These are phyloP conservation scores for Saccostrea echinata DNA, from an alignment of 1,140 invertebrate species.

Conservation along the genomic window DNA sequence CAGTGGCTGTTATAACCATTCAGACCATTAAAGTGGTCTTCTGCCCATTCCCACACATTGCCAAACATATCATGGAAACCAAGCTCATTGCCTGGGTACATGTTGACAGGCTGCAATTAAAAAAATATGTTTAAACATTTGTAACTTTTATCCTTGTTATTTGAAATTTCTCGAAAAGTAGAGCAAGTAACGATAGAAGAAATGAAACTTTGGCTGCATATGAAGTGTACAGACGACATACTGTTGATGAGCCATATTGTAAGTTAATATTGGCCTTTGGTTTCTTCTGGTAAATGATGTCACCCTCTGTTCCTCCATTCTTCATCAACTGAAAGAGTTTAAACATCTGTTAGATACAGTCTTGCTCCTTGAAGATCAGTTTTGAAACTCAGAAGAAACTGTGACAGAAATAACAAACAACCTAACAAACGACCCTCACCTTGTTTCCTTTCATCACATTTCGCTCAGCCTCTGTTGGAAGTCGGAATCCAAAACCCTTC, in stretches of 20 bases:
- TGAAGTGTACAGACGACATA: conserved; percentile 49
- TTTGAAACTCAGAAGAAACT: not conserved
- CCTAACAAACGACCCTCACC: conserved; percentile 53
- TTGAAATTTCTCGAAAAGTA: too few species aligned
- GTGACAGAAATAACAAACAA: not conserved
- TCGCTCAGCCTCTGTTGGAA: conserved; percentile 77
- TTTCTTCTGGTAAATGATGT: conserved; percentile 70
- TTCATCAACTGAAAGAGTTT: conserved; percentile 53
- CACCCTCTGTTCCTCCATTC: conserved; percentile 61
- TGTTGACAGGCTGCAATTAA: conserved; percentile 76
- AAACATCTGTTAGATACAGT: not conserved
- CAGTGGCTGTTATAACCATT: conserved; percentile 71
- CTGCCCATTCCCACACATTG: conserved; percentile 79
- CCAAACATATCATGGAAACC: conserved; percentile 79
- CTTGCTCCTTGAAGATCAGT: not conserved
- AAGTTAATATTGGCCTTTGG: conserved; percentile 70
- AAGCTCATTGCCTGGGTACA: conserved; percentile 70
- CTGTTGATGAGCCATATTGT: conserved; percentile 75
- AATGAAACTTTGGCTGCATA: too few species aligned
- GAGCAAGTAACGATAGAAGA: too few species aligned
- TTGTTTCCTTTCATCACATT: conserved; percentile 73
- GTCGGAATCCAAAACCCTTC: conserved; percentile 75
- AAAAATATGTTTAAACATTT: not conserved
- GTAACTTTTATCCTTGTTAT: not conserved
- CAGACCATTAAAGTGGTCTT: conserved; percentile 79